Evolutionary conservation across 2,888 invertebrate species (phyloP).

Genomic region (Venustoraphidia nigricollis): DNA sequence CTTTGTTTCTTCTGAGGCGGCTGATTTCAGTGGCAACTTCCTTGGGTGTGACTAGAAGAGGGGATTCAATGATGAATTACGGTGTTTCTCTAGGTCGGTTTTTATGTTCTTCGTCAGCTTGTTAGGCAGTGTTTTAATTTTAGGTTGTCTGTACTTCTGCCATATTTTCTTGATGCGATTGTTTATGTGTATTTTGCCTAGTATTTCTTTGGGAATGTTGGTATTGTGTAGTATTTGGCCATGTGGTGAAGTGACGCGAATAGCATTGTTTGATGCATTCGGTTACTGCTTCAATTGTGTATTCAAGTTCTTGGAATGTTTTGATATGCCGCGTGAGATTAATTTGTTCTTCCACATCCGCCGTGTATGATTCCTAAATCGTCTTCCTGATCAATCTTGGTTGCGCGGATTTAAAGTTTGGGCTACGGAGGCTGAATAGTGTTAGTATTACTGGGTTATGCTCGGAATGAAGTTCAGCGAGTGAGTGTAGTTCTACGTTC

Average conservation of each 20-base stretch:
- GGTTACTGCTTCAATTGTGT: background rate
- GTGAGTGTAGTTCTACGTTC: background rate
- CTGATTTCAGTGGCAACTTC: constrained; percentile 8
- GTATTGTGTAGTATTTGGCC: background rate
- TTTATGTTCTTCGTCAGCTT: no score
- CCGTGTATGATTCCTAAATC: constrained; percentile 3
- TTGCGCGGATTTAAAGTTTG: background rate
- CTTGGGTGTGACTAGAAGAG: constrained; percentile 4
- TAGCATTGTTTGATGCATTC: background rate
- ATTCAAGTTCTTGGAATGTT: background rate
- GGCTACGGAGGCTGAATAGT: background rate
- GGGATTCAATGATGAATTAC: no score
- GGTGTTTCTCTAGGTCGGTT: background rate
- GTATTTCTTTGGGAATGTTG: background rate
- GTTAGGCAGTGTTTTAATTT: background rate
- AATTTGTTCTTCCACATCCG: constrained; percentile 1
- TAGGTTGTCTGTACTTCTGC: background rate
- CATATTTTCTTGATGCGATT: background rate
- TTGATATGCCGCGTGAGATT: background rate
- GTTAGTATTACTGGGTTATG: background rate
- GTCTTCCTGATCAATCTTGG: constrained; percentile 3
- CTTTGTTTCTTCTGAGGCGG: constrained; percentile 8
- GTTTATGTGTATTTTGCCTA: no score
- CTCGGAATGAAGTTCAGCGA: background rate
- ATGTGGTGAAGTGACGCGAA: background rate